A percentile compares a stretch with the other conserved stretches of the same genome.
These are phyloP conservation scores for Drosophila melanosoma DNA, from an alignment of 2,888 invertebrate genomes.

Conservation along the genomic window DNA sequence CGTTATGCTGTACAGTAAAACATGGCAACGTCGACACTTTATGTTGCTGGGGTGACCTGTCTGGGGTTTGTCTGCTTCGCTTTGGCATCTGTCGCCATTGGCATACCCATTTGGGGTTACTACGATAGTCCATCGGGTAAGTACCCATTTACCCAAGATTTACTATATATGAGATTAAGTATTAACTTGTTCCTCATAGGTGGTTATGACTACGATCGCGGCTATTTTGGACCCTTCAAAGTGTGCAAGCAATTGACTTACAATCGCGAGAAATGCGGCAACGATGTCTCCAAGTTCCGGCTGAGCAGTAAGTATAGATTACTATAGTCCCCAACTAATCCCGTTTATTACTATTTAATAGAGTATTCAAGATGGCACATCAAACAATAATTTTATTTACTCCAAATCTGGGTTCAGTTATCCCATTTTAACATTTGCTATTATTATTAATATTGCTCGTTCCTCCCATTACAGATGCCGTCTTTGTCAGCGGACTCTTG, in stretches of 20 bases:
- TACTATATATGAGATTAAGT: background rate
- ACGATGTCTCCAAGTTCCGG: slow-evolving; percentile 91
- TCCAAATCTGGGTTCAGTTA: background rate
- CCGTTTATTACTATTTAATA: background rate
- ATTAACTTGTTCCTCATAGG: slow-evolving; percentile 38
- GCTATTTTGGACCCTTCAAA: slow-evolving; percentile 95
- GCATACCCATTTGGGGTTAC: slow-evolving; percentile 94
- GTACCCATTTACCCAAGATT: too few relatives aligned
- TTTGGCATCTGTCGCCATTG: slow-evolving; percentile 92
- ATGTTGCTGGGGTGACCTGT: slow-evolving; percentile 85
- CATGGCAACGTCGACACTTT: slow-evolving; percentile 85
- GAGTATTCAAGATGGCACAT: background rate
- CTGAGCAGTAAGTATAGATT: slow-evolving; percentile 89
- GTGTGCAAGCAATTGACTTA: slow-evolving; percentile 93
- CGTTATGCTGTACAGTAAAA: slow-evolving; percentile 82
- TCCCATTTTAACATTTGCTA: background rate
- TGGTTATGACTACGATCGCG: slow-evolving; percentile 88
- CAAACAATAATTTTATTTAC: background rate
- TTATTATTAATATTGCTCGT: too few relatives aligned
- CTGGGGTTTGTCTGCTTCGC: slow-evolving; percentile 91
- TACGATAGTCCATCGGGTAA: slow-evolving; percentile 88
- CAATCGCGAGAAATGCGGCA: slow-evolving; percentile 93
- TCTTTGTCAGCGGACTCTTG: slow-evolving; percentile 92
- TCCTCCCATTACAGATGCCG: slow-evolving; percentile 88
- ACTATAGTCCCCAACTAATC: background rate